Evolutionary conservation across 2,113 vertebrate species (phyloP).

Genomic region (Muntiacus reevesi): DNA sequence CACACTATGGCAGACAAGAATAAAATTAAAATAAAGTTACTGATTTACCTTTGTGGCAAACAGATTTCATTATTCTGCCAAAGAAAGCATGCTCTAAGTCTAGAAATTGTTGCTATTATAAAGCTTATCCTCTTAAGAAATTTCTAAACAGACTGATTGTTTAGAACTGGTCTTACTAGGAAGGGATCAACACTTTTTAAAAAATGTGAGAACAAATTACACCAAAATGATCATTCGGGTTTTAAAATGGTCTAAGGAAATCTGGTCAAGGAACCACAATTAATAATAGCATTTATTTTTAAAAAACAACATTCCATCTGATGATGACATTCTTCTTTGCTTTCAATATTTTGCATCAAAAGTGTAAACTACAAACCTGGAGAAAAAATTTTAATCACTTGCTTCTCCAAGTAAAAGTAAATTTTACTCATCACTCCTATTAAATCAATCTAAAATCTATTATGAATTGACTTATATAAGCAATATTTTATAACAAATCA

Average conservation of each 20-base stretch:
- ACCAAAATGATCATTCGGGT: neutral
- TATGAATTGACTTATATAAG: neutral
- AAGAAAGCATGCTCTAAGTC: neutral
- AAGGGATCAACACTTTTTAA: neutral
- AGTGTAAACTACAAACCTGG: neutral
- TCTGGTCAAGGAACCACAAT: neutral
- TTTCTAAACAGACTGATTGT: neutral
- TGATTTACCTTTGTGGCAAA: neutral
- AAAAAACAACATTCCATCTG: neutral
- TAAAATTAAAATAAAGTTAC: neutral
- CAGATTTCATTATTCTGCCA: neutral
- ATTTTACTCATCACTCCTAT: neutral
- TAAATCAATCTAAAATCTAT: conserved; percentile 15
- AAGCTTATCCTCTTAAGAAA: neutral
- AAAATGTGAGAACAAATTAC: neutral
- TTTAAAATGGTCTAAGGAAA: neutral
- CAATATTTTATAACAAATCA: neutral
- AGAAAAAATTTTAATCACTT: conserved; percentile 7
- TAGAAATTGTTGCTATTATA: neutral
- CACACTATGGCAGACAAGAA: neutral
- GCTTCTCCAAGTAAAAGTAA: neutral
- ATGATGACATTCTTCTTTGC: neutral
- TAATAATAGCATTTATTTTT: neutral
- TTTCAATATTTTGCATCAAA: neutral
- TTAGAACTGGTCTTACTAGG: neutral